These are phyloP conservation scores for Habrosyne pyritoides DNA, from an alignment of 2,888 invertebrate species.

Conservation along the genomic window DNA sequence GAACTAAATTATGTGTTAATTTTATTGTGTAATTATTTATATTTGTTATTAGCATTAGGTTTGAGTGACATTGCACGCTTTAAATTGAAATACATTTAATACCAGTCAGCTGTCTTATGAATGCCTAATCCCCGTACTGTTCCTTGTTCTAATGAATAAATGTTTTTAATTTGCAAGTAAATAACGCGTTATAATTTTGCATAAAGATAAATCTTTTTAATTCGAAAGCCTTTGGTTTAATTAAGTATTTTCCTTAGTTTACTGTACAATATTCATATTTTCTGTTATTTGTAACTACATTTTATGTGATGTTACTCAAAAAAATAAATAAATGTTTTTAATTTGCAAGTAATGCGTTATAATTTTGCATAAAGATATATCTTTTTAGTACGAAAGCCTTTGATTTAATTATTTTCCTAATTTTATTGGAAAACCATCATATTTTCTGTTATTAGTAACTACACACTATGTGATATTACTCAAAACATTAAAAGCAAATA, in stretches of 20 bases:
- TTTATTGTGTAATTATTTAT: neutral
- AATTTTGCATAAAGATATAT: neutral
- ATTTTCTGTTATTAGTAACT: too few species aligned
- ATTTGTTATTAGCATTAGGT: neutral
- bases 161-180: neutral
- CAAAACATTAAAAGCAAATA: too few species aligned
- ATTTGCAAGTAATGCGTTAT: neutral
- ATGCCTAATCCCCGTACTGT: neutral
- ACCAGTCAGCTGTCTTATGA: neutral
- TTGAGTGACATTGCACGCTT: constrained; percentile 5
- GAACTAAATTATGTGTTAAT: neutral
- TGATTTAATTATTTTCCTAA: neutral
- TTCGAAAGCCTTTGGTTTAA: neutral
- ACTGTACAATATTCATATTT: too few species aligned
- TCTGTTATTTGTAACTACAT: too few species aligned
- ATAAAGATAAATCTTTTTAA: neutral
- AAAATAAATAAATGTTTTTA: neutral
- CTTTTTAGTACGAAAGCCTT: neutral
- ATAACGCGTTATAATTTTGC: neutral
- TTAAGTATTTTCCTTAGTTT: neutral
- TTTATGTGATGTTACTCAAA: too few species aligned
- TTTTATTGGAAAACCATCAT: too few species aligned
- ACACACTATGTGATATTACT: too few species aligned
- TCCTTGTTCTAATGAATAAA: neutral
- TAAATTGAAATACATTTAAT: neutral